phyloP scores from a whole-genome alignment of 2,888 invertebrate genomes.

The Drosophila siamana region DNA sequence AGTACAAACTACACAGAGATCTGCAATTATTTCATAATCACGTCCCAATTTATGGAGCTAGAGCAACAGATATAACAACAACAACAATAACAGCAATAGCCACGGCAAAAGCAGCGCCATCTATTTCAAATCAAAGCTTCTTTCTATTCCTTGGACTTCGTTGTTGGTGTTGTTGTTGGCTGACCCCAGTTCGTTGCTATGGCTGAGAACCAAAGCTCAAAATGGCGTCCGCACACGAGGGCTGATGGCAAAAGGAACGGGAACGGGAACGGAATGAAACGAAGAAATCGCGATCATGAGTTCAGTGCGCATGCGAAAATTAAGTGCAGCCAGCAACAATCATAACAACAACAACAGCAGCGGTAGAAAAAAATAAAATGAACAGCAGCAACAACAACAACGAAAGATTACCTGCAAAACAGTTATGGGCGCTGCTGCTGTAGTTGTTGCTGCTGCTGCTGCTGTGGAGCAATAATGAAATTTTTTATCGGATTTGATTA shows the following conservation, averaged over 20 bases:
- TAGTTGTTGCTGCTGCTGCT: slow-evolving; percentile 33
- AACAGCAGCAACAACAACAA: slow-evolving; percentile 39
- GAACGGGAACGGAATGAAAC: slow-evolving; percentile 35
- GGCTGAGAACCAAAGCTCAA: slow-evolving; percentile 72
- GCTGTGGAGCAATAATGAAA: slow-evolving; percentile 76
- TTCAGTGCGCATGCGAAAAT: slow-evolving; percentile 79
- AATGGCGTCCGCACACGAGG: slow-evolving; percentile 64
- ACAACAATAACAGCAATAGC: slow-evolving; percentile 20
- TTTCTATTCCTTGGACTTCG: slow-evolving; percentile 71
- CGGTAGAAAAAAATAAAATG: slow-evolving; percentile 36
- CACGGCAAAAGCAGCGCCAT: slow-evolving; percentile 23
- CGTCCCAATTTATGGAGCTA: slow-evolving; percentile 80
- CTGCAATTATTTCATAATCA: slow-evolving; percentile 82
- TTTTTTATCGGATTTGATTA: slow-evolving; percentile 81
- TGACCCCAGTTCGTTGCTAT: slow-evolving; percentile 64
- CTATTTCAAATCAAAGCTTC: slow-evolving; percentile 77
- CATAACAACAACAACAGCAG: slow-evolving; percentile 68
- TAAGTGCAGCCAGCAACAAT: slow-evolving; percentile 79
- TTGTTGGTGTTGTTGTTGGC: slow-evolving; percentile 25
- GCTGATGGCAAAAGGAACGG: slow-evolving; percentile 39
- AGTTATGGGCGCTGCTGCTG: slow-evolving; percentile 66
- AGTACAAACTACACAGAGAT: slow-evolving; percentile 57
- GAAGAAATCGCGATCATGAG: slow-evolving; percentile 81
- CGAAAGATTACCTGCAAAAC: slow-evolving; percentile 76
- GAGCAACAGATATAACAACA: slow-evolving; percentile 36